A percentile compares a stretch with the other conserved stretches of the same genome.
Conservation (phyloP, 2,888 invertebrate species). For the Agapostemon virescens region DNA sequence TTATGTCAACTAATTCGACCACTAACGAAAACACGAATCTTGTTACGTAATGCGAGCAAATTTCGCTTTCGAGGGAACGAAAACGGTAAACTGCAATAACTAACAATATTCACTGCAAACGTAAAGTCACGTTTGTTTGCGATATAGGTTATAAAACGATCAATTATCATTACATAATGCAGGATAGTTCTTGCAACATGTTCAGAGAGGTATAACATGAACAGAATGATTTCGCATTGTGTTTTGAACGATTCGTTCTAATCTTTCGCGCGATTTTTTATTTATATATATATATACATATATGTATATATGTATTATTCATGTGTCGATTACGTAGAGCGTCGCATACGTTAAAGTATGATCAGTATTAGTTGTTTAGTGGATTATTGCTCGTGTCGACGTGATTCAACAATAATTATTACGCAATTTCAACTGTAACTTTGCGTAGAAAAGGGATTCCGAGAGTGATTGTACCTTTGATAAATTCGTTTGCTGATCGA, state of each 20-base stretch:
- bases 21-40: neutral
- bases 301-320: neutral
- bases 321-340: slow-evolving; percentile 4
- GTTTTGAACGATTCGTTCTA: neutral
- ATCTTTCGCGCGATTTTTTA: neutral
- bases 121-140: neutral
- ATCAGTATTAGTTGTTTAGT: slow-evolving; percentile 10
- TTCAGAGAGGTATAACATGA: neutral
- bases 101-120: neutral
- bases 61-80: neutral
- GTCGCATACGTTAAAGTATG: neutral
- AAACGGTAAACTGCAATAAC: neutral
- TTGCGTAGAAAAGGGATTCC: neutral
- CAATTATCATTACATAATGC: neutral
- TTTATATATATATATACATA: neutral
- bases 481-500: no score
- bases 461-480: neutral
- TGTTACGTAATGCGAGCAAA: neutral
- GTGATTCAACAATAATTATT: slow-evolving; percentile 20
- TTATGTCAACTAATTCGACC: neutral
- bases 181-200: neutral
- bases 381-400: slow-evolving; percentile 17
- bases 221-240: neutral
- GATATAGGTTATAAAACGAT: neutral
- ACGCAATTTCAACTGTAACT: neutral